Percentiles rank a stretch among this genome's conserved stretches.
Evolutionary conservation across 2,888 invertebrate species (phyloP).

Genomic region (Stictocephala bisonia): DNA sequence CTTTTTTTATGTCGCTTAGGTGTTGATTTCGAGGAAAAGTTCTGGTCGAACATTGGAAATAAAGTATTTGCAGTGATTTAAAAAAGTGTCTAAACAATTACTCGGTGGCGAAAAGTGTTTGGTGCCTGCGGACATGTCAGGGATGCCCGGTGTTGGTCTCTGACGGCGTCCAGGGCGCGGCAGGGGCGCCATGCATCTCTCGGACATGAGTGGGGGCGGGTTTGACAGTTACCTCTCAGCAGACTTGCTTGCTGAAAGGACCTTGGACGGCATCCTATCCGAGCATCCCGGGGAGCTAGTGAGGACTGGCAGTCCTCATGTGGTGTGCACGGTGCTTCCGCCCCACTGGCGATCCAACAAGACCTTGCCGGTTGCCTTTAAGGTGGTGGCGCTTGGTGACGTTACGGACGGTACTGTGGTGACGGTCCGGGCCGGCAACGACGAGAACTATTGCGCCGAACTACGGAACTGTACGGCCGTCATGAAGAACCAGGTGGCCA

Average conservation of each 20-base stretch:
- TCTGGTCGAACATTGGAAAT: no score
- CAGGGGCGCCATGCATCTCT: conserved; percentile 35
- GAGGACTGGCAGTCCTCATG: conserved; percentile 94
- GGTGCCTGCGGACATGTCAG: no score
- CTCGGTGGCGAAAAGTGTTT: no score
- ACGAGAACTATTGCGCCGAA: conserved; percentile 96
- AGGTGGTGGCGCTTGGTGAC: conserved; percentile 92
- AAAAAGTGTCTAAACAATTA: no score
- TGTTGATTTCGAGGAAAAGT: no score
- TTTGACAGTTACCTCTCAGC: no score
- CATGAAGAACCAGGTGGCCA: conserved; percentile 97
- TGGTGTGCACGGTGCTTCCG: conserved; percentile 89
- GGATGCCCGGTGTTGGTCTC: no score
- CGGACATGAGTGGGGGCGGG: conserved; percentile 49
- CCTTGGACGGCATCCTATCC: conserved; percentile 84
- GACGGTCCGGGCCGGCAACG: conserved; percentile 94
- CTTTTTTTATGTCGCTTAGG: no score
- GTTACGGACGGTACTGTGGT: conserved; percentile 95
- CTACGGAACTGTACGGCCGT: conserved; percentile 92
- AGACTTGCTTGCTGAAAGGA: conserved; percentile 84
- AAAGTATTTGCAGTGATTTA: no score
- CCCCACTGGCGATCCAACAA: conserved; percentile 98
- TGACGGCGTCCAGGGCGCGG: conserved; percentile 28
- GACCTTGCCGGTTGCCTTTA: conserved; percentile 95
- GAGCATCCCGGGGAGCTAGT: conserved; percentile 94